phyloP scores from a whole-genome alignment of 2,888 invertebrate species.

The Cryptus armator region DNA sequence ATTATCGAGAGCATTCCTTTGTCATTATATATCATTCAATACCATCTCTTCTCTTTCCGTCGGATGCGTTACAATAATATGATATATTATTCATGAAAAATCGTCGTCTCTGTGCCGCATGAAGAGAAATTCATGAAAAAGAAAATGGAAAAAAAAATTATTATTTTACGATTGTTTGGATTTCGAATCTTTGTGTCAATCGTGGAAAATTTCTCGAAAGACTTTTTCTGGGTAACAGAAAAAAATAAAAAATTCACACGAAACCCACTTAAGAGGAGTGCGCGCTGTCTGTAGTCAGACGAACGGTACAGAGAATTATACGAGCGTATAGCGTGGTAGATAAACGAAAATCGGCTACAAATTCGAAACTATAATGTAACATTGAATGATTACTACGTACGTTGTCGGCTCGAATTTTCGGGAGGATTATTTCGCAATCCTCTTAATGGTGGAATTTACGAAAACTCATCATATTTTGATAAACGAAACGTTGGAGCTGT shows the following conservation, averaged over 20 bases:
- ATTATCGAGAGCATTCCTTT: slow-evolving; percentile 20
- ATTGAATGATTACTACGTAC: not conserved
- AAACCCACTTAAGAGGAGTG: not conserved
- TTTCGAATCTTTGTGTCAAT: not conserved
- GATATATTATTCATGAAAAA: not conserved
- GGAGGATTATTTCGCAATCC: not conserved
- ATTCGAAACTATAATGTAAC: not conserved
- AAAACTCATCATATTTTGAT: not conserved
- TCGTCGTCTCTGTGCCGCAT: not conserved
- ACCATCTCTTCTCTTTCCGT: not conserved
- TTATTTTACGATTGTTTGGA: not conserved
- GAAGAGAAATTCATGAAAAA: not conserved
- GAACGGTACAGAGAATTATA: not conserved
- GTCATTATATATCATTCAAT: not conserved
- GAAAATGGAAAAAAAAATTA: not conserved
- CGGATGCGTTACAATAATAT: not conserved
- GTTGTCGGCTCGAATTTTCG: not conserved
- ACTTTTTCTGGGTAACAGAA: not conserved
- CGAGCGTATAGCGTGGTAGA: not conserved
- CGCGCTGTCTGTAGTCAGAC: not conserved
- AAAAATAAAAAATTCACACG: slow-evolving; percentile 1
- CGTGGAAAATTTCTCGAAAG: not conserved
- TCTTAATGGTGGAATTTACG: not conserved
- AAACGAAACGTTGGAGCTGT: not conserved
- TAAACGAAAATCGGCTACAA: not conserved